These are phyloP conservation scores for Heteromormyrus szaboi DNA, from an alignment of 2,797 vertebrate species.

Conservation along the genomic window DNA sequence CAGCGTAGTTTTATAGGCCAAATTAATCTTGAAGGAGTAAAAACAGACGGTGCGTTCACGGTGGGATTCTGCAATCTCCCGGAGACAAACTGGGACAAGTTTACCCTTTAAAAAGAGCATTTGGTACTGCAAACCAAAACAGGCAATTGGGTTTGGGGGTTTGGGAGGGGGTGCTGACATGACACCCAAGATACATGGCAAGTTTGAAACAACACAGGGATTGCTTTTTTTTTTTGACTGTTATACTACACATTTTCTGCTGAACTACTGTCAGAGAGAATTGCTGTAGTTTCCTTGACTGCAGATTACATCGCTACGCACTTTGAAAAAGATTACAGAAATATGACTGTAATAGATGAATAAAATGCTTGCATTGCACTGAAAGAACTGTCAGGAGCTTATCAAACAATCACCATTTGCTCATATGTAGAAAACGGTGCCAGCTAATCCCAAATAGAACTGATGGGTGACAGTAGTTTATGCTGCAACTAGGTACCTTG, in stretches of 20 bases:
- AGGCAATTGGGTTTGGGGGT: background rate
- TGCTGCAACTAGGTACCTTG: background rate
- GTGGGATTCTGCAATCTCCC: slow-evolving; percentile 35
- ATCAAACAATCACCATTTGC: background rate
- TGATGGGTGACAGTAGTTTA: background rate
- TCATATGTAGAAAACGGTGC: background rate
- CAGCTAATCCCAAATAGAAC: background rate
- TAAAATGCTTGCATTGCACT: background rate
- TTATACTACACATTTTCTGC: background rate
- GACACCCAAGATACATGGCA: background rate
- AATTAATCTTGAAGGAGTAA: slow-evolving; percentile 53
- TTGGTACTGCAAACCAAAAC: background rate
- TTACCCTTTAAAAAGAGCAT: slow-evolving; percentile 45
- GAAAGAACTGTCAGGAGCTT: background rate
- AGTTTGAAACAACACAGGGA: background rate
- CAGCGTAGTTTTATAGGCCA: slow-evolving; percentile 28
- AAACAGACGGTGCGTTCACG: slow-evolving; percentile 41
- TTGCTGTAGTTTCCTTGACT: background rate
- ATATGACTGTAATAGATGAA: background rate
- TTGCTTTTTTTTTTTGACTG: background rate
- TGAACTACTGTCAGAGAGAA: background rate
- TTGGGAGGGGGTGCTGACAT: background rate
- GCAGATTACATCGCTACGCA: background rate
- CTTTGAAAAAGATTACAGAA: background rate
- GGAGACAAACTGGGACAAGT: slow-evolving; percentile 47